Evolutionary conservation across 2,113 vertebrate species (phyloP).

Genomic region (Dicrurus megarhynchus): DNA sequence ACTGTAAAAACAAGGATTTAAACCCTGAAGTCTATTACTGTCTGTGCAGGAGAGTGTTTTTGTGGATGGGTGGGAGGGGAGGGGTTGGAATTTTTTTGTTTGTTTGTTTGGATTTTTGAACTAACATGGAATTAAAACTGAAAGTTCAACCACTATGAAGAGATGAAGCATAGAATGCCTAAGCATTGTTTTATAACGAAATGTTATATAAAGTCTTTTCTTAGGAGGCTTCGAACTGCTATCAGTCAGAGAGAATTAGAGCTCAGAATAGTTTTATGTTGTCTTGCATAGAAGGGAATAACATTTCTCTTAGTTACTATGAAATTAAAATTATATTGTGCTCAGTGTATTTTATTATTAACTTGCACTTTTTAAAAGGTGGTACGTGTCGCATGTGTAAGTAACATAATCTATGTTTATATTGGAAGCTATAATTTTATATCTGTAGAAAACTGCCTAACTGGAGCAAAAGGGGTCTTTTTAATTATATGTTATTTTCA

Average conservation of each 20-base stretch:
- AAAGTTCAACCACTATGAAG: neutral
- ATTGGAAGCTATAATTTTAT: neutral
- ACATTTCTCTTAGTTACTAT: neutral
- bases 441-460: neutral
- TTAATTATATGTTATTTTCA: neutral
- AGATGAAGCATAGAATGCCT: neutral
- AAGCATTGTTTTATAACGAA: neutral
- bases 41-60: neutral
- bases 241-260: neutral
- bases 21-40: neutral
- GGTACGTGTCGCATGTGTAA: neutral
- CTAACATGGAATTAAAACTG: neutral
- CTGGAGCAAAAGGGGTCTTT: neutral
- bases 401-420: neutral
- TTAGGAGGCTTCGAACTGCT: neutral
- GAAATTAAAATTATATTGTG: neutral
- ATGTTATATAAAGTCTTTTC: neutral
- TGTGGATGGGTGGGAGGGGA: rapidly evolving
- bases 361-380: neutral
- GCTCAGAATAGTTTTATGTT: neutral
- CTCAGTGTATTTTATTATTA: neutral
- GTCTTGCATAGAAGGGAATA: neutral
- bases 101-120: neutral
- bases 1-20: neutral
- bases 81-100: too few relatives aligned